These are phyloP conservation scores for Bemisia tabaci DNA, from an alignment of 1,140 invertebrate genomes.

Conservation along the genomic window DNA sequence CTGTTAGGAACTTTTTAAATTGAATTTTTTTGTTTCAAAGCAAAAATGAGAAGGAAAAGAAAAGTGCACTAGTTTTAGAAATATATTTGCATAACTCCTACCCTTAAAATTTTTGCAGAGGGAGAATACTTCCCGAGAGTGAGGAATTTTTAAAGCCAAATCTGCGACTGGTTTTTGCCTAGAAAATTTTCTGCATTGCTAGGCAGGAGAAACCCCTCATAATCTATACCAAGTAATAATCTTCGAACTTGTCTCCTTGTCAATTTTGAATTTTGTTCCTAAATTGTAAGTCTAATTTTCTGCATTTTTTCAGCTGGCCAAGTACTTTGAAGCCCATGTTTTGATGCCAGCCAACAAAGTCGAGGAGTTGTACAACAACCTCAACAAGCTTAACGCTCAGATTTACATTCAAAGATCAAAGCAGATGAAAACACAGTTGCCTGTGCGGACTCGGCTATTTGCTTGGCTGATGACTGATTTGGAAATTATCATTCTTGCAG, in stretches of 20 bases:
- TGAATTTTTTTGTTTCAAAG: too few species aligned
- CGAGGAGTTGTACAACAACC: conserved; percentile 73
- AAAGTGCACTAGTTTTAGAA: too few species aligned
- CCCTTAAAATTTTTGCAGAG: too few species aligned
- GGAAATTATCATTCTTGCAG: conserved; percentile 71
- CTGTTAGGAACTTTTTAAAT: too few species aligned
- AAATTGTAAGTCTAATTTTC: conserved; percentile 4
- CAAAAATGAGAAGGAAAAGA: too few species aligned
- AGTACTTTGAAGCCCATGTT: conserved; percentile 64
- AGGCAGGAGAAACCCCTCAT: too few species aligned
- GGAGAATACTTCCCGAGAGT: too few species aligned
- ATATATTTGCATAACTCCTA: too few species aligned
- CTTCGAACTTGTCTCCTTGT: background rate
- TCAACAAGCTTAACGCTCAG: conserved; percentile 80
- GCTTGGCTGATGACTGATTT: conserved; percentile 65
- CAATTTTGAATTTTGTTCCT: background rate
- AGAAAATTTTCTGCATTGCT: too few species aligned
- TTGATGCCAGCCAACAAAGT: conserved; percentile 73
- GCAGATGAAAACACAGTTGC: conserved; percentile 55
- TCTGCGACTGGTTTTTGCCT: too few species aligned
- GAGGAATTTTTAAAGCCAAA: too few species aligned
- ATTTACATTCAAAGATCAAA: conserved; percentile 88
- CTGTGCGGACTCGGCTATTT: conserved; percentile 61
- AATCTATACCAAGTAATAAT: background rate
- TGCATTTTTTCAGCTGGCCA: conserved; percentile 38